phyloP scores from a whole-genome alignment of 2,113 vertebrate genomes.

The Bufo bufo region DNA sequence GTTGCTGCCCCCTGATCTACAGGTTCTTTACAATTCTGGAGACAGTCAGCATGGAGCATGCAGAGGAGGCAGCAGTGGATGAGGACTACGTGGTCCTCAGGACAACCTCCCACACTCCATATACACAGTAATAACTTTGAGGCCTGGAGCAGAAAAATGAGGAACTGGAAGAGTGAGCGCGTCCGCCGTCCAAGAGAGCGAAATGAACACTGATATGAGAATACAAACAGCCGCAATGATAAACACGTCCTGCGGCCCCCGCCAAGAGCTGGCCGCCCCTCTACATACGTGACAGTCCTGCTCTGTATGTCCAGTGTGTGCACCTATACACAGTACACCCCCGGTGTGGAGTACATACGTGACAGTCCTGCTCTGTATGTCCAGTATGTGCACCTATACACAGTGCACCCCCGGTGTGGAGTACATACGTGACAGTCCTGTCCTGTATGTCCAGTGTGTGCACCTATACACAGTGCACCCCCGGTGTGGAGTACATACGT shows the following conservation, averaged over 20 bases:
- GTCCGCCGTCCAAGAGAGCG: slow-evolving; percentile 56
- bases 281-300: neutral
- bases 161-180: slow-evolving; percentile 57
- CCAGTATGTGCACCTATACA: too few relatives aligned
- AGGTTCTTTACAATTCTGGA: neutral
- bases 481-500: too few relatives aligned
- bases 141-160: slow-evolving; percentile 56
- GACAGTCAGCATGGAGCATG: neutral
- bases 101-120: slow-evolving; percentile 57
- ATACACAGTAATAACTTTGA: slow-evolving; percentile 62
- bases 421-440: too few relatives aligned
- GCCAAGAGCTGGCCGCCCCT: neutral
- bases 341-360: too few relatives aligned
- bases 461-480: too few relatives aligned
- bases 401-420: too few relatives aligned
- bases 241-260: slow-evolving; percentile 51
- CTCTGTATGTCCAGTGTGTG: too few relatives aligned
- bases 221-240: slow-evolving; percentile 60
- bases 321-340: too few relatives aligned
- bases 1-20: too few relatives aligned
- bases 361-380: too few relatives aligned
- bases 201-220: slow-evolving; percentile 58
- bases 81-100: neutral
- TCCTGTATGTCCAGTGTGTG: too few relatives aligned
- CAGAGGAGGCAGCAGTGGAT: too few relatives aligned